phyloP scores from a whole-genome alignment of 2,797 vertebrate genomes.

The Cyprinella venusta region DNA sequence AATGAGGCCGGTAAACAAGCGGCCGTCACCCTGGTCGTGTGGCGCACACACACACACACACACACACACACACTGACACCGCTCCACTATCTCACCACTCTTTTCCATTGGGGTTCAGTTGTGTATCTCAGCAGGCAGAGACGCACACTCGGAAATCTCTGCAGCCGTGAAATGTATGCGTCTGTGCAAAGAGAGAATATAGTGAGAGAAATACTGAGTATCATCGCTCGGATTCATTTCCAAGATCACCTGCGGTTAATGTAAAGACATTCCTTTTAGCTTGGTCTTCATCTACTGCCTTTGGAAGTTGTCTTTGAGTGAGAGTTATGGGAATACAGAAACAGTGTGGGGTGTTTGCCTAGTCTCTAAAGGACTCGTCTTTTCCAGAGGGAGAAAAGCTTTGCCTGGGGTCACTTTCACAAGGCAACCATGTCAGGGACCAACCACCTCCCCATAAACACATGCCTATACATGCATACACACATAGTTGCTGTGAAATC shows the following conservation, averaged over 20 bases:
- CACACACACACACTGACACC: conserved; percentile 43
- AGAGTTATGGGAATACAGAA: conserved; percentile 12
- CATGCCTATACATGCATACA: conserved; percentile 30
- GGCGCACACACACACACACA: background rate
- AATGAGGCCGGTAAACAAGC: conserved; percentile 85
- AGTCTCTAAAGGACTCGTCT: conserved; percentile 54
- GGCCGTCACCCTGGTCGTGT: conserved; percentile 74
- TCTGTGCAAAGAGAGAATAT: conserved; percentile 24
- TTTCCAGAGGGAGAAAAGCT: conserved; percentile 50
- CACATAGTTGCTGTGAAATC: background rate
- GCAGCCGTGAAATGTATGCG: conserved; percentile 48
- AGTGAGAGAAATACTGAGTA: conserved; percentile 23
- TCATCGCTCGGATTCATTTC: background rate
- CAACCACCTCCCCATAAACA: conserved; percentile 30
- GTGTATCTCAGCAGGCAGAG: conserved; percentile 49
- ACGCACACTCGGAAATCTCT: conserved; percentile 30
- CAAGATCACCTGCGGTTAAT: conserved; percentile 15
- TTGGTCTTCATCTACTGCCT: background rate
- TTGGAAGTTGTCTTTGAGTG: background rate
- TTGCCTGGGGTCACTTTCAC: conserved; percentile 62
- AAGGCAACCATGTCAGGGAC: conserved; percentile 59
- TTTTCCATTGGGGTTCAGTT: conserved; percentile 48
- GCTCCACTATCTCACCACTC: conserved; percentile 44
- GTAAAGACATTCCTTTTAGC: background rate
- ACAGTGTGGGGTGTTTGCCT: conserved; percentile 11